A percentile compares a stretch with the other conserved stretches of the same genome.
These are phyloP conservation scores for Cryptocephalus moraei DNA, from an alignment of 2,888 invertebrate species.

Conservation along the genomic window DNA sequence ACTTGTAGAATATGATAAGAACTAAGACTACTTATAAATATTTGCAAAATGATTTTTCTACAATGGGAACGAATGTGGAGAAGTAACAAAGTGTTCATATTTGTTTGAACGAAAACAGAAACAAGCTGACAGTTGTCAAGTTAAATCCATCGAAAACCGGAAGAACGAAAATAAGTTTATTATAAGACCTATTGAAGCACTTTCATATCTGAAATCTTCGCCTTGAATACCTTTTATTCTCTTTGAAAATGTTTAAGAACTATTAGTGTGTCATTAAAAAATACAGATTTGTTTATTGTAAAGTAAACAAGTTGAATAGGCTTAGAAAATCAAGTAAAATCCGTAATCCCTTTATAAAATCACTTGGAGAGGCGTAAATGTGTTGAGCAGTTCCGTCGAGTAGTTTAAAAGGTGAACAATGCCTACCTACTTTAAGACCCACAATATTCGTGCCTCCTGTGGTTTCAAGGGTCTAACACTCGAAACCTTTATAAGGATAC, in stretches of 20 bases:
- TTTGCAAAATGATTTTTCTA: too few species aligned
- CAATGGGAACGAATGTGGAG: too few species aligned
- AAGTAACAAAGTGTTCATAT: too few species aligned
- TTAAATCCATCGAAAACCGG: neutral
- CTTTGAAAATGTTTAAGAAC: neutral
- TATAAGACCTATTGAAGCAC: neutral
- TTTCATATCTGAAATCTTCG: neutral
- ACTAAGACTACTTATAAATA: too few species aligned
- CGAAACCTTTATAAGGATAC: neutral
- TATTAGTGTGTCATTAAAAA: neutral
- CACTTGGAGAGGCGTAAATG: constrained; percentile 16
- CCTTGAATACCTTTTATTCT: neutral
- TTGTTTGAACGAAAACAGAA: too few species aligned
- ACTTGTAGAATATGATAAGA: too few species aligned
- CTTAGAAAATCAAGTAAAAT: constrained; percentile 15
- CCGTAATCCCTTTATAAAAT: constrained; percentile 14
- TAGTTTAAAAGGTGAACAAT: constrained; percentile 16
- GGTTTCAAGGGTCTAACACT: neutral
- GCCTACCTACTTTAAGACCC: constrained; percentile 12
- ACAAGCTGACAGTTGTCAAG: too few species aligned
- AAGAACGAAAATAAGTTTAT: neutral
- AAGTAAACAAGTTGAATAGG: constrained; percentile 10
- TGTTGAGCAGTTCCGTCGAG: constrained; percentile 16
- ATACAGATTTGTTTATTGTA: constrained; percentile 8
- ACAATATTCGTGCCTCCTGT: constrained; percentile 15